Evolutionary conservation across 2,888 invertebrate species (phyloP), one percentile per base, ranked within the genome.

Genomic region (Drosophila pseudotakahashii): DNA sequence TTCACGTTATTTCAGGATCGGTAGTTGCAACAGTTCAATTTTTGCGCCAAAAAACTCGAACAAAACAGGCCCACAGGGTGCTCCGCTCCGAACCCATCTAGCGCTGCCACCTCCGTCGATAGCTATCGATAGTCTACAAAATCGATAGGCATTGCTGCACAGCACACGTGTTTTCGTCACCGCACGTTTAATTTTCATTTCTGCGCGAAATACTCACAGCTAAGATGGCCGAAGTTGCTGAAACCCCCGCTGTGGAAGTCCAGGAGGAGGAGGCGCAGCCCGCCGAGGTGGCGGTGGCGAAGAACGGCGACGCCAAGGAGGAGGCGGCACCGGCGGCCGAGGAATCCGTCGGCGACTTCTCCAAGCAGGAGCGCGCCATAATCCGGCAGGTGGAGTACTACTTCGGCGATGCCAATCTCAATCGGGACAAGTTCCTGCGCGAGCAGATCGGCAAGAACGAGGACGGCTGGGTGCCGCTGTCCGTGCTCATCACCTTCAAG

Each of bases 371-470:
- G 63, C 92, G 91, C 55, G 93, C 94, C 60, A 95, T 96, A 48
- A 94, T 96, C 75, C 94, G 94, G 6, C 96, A 96, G 92, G 93
- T 95, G 7, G 92, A 92, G 76, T 92, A 92, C 63, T 92, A 92
- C 41, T 97, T 96, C 93, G 98, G 99, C 53, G 97, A 99, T 91
- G 94, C 96, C 6, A 99, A 99, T 92, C 93, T 99, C 55, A 95
- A 96, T 0, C 94, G 96, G 68, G 99, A 99, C 91, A 98, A 97
- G 92, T 99, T 99, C 91, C 93, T 99, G n/a, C 94, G 95, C 81
- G 96, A 97, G 71, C 96, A 98, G 92, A 94, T 96, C 1, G 95
- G 95, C 78, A 93, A 96, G 75, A 96, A 98, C 78, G 96, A 98
- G 72, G 96, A 98, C 58, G 99, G 97, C 3, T 98, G 99, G 99